Evolutionary conservation across 1,140 invertebrate genomes (phyloP), one percentile per base, ranked within the genome.

Genomic region (Meteorus sp.): DNA sequence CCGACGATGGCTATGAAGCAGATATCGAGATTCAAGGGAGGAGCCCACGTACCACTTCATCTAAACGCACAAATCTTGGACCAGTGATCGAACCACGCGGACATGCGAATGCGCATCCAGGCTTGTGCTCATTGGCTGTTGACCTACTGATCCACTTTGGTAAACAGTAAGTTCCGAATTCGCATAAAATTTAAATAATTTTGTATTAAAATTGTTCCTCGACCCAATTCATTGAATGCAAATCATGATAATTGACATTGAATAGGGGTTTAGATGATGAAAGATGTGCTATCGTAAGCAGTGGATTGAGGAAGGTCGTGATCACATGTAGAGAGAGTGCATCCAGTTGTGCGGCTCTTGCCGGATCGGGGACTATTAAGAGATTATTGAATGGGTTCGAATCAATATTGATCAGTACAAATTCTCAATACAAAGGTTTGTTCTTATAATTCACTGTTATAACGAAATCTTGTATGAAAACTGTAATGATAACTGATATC

Each of bases 1-100:
- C 83, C 5, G 86, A 87, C 61, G 85, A 87, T 71, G 86, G 86
- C 8, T 87, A 87, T 48, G 83, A 84, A 43, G 83, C 81, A 2
- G 83, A 84, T 53, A 68, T 82, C 33, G 83, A 84, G 66, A 57
- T 81, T 13, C 75, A 74, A 25, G 71, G 70, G 9, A 69, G 63
- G 60, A 70, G 47, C 60, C 39, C 60, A 1, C 65, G 51, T 23
- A 69, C 60, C 23, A 47, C 39, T 23, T 54, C 60, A 23, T 51
- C 53, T 0, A 77, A 76, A 17, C 70, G 63, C n/a, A 43, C 64
- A 45, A 17, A 73, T 0, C 55, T 69, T 2, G 64, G 65, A 17
- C 64, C 61, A 2, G 54, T 67, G 7, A 48, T 66, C 3, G 74
- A 80, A 51, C 48, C 67, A 0, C 73, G 65, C 62, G 71, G 73